A percentile compares a stretch with the other conserved stretches of the same genome.
Conservation (phyloP, 2,113 vertebrate genomes). For the Onychostruthus taczanowskii region DNA sequence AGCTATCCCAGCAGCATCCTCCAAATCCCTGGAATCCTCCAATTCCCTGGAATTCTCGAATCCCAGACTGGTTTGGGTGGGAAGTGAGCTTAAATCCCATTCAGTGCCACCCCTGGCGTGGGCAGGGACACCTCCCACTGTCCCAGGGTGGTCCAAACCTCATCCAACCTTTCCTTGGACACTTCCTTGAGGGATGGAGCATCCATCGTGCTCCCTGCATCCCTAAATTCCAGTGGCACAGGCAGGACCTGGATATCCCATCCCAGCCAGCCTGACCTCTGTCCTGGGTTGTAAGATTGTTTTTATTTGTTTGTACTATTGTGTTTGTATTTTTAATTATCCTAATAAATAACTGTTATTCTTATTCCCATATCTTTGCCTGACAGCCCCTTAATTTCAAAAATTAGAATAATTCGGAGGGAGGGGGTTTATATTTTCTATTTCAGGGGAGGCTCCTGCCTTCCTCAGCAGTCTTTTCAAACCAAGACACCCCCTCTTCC, state of each 20-base stretch:
- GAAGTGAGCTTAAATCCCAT: accelerated
- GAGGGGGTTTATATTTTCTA: background rate
- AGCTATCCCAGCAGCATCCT: background rate
- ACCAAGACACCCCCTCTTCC: too few relatives aligned
- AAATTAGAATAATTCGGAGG: background rate
- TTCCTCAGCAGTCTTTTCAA: too few relatives aligned
- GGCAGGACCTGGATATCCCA: background rate
- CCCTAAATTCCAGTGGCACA: accelerated
- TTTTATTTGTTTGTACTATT: background rate
- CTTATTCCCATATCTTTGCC: background rate
- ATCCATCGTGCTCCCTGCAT: accelerated
- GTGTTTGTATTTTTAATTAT: background rate
- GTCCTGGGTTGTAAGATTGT: too few relatives aligned
- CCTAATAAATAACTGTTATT: accelerated
- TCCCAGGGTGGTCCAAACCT: too few relatives aligned
- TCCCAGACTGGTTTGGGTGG: too few relatives aligned
- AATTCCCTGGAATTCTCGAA: background rate
- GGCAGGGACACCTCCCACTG: background rate
- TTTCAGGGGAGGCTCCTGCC: background rate
- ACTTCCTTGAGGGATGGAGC: background rate
- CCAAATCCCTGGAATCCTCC: background rate
- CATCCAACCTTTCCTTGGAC: background rate
- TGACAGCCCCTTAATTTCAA: background rate
- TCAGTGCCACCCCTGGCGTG: background rate
- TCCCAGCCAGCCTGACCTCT: accelerated